Evolutionary conservation across 64 coral and sea anemone genomes (phyloP), one percentile per base, ranked within the genome.

Genomic region (Hydrozoanthus tunicans): DNA sequence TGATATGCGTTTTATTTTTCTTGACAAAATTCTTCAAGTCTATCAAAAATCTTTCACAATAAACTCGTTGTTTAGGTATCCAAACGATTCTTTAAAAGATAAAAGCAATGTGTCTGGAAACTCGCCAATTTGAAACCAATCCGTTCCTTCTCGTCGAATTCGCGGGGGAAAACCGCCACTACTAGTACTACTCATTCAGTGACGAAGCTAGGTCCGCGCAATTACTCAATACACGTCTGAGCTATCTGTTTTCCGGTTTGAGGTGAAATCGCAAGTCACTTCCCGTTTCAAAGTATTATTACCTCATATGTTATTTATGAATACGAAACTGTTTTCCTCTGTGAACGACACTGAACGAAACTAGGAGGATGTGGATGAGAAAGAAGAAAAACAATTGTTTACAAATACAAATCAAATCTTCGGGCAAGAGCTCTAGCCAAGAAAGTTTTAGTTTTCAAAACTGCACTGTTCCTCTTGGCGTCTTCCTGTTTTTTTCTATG

Each of bases 221-320:
- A 8, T 64, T 2, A 51, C 58, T 14, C 10, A 51, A 5, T 9
- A 65, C 63, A 62, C 65, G 26, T 32, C 12, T 63, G 10, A 81
- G n/a, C 17, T 59, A 12, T 23, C 43, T 88, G 3, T 73, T 8
- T 83, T 83, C 81, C 81, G 62, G 81, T 14, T 51, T 83, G 81
- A 83, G 25, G 84, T 70, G 11, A 54, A 73, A 58, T 56, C 11
- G 53, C 73, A 43, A 43, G 68, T 85, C 83, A 59, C 83, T 86
- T 86, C 83, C 83, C 24, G 67, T 88, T 58, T 73, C 17, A 20
- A 73, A 88, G 24, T 88, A 74, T 12, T 59, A 75, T 70, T 88
- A 88, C 69, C 74, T 88, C 2, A 88, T 88, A 15, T 75, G 17
- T 58, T 74, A 86, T 61, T 88, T 61, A 73, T 73, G 68, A 13